Evolutionary conservation across 2,113 vertebrate genomes (phyloP).

Genomic region (Saguinus imperator): DNA sequence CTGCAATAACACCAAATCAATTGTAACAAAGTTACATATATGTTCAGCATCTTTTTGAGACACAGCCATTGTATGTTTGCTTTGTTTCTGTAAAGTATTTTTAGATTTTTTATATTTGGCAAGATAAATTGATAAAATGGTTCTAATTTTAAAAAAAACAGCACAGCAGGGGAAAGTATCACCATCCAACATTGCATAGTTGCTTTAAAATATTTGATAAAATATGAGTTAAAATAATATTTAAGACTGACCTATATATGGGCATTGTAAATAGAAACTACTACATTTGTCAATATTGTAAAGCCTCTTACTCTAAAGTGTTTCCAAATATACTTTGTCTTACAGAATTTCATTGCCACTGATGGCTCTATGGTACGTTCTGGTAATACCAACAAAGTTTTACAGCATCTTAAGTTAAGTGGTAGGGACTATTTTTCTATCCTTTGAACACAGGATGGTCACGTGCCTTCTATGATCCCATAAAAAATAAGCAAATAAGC

Average conservation of each 20-base stretch:
- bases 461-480: background rate
- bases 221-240: background rate
- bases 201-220: background rate
- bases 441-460: background rate
- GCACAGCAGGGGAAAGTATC: background rate
- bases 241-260: background rate
- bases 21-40: fast-evolving
- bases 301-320: background rate
- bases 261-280: background rate
- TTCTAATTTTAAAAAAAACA: background rate
- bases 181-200: background rate
- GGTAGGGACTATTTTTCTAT: background rate
- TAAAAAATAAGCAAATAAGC: background rate
- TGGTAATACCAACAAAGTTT: background rate
- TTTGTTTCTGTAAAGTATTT: conserved; percentile 6
- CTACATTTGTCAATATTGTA: background rate
- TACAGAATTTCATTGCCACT: background rate
- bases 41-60: background rate
- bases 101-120: background rate
- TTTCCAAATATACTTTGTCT: background rate
- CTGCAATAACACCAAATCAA: background rate
- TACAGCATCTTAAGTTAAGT: background rate
- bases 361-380: background rate
- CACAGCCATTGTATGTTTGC: background rate
- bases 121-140: background rate